phyloP scores from a whole-genome alignment of 1,140 invertebrate genomes.

The Thalassaphorura encarpata region DNA sequence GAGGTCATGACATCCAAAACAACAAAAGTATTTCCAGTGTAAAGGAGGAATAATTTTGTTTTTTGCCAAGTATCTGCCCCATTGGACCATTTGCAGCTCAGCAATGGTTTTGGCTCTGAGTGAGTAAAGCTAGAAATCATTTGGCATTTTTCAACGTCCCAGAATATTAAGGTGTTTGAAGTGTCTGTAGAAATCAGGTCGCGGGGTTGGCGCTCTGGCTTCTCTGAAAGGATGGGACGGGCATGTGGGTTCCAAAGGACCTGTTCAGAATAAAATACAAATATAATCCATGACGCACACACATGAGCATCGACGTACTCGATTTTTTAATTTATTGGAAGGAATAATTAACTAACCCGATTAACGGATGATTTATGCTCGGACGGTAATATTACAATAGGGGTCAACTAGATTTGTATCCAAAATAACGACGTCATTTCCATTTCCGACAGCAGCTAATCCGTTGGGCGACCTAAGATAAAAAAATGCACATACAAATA shows the following conservation, averaged over 20 bases:
- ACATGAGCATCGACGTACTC: neutral
- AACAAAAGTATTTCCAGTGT: slow-evolving; percentile 21
- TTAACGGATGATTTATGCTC: slow-evolving; percentile 17
- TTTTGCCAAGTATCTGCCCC: slow-evolving; percentile 23
- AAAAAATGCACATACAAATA: neutral
- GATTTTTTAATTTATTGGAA: neutral
- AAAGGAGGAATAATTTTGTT: slow-evolving; percentile 27
- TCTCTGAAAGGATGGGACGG: slow-evolving; percentile 14
- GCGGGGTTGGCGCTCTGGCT: slow-evolving; percentile 8
- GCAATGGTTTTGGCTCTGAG: slow-evolving; percentile 15
- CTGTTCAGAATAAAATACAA: neutral
- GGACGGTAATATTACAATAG: slow-evolving; percentile 8
- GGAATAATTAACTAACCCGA: slow-evolving; percentile 3
- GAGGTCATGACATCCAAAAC: slow-evolving; percentile 19
- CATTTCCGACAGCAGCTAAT: slow-evolving; percentile 17
- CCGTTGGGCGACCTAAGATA: slow-evolving; percentile 14
- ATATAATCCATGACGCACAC: neutral
- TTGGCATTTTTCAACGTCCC: slow-evolving; percentile 24
- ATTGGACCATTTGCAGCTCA: slow-evolving; percentile 18
- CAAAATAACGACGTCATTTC: slow-evolving; percentile 23
- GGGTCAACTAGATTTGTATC: slow-evolving; percentile 10
- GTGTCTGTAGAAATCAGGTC: slow-evolving; percentile 24
- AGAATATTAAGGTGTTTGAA: slow-evolving; percentile 15
- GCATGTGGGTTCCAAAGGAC: slow-evolving; percentile 23
- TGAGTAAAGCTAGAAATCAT: slow-evolving; percentile 17